These are phyloP conservation scores for Gambelia wislizenii DNA, from an alignment of 2,797 vertebrate genomes.

Conservation along the genomic window DNA sequence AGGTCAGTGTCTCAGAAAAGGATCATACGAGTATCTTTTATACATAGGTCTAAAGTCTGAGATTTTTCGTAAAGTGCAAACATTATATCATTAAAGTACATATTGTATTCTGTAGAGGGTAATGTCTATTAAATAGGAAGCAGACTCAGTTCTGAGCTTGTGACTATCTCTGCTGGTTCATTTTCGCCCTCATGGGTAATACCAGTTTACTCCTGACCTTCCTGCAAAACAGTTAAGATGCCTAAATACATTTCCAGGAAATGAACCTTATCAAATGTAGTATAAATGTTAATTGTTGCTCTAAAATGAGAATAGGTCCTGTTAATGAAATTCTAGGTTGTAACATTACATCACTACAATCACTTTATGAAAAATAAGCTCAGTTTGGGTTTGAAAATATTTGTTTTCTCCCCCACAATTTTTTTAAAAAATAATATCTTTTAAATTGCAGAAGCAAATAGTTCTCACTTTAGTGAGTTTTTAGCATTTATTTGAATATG, in stretches of 20 bases:
- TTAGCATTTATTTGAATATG: conserved; percentile 13
- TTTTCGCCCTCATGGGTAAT: conserved; percentile 46
- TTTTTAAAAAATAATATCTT: conserved; percentile 28
- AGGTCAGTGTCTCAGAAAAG: conserved; percentile 83
- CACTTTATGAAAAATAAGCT: conserved; percentile 58
- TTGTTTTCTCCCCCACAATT: background rate
- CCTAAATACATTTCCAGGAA: conserved; percentile 45
- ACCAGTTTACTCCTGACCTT: conserved; percentile 54
- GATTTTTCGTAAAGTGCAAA: conserved; percentile 71
- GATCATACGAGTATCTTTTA: conserved; percentile 76
- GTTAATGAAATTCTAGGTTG: conserved; percentile 65
- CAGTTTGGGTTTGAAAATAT: conserved; percentile 57
- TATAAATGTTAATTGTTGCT: conserved; percentile 38
- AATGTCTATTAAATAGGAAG: conserved; percentile 65
- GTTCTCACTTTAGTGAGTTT: conserved; percentile 35
- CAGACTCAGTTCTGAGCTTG: conserved; percentile 59
- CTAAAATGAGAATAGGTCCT: conserved; percentile 51
- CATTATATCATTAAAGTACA: conserved; percentile 69
- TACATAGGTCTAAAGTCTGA: conserved; percentile 79
- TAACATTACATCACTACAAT: conserved; percentile 61
- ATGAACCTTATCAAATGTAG: conserved; percentile 44
- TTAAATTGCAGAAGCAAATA: conserved; percentile 39
- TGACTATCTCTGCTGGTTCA: conserved; percentile 52
- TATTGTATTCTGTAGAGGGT: conserved; percentile 65
- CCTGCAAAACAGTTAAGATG: conserved; percentile 57